phyloP scores from a whole-genome alignment of 2,113 vertebrate species.

The Sinocyclocheilus anophthalmus region DNA sequence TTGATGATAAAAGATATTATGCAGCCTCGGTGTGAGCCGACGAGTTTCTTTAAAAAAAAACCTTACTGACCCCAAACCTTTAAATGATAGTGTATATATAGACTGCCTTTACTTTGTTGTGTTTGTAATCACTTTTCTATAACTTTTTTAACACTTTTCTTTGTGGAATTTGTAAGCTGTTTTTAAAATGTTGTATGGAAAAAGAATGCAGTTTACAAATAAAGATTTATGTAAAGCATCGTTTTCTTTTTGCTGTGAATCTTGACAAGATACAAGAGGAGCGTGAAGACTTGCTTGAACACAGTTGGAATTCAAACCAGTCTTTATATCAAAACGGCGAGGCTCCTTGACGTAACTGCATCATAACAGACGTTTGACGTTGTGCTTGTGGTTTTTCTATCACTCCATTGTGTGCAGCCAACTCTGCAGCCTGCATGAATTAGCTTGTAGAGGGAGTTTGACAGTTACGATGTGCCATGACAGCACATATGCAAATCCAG shows the following conservation, averaged over 20 bases:
- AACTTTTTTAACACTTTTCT: neutral
- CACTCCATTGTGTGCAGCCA: conserved; percentile 23
- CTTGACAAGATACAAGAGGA: neutral
- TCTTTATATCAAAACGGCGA: conserved; percentile 6
- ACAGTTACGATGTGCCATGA: conserved; percentile 27
- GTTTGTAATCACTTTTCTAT: neutral
- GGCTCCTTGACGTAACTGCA: neutral
- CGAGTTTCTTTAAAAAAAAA: neutral
- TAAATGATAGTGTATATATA: neutral
- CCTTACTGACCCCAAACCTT: neutral
- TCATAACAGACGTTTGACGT: neutral
- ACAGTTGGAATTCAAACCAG: neutral
- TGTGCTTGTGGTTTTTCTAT: conserved; percentile 47
- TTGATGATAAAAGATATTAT: too few species aligned
- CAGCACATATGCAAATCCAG: conserved; percentile 52
- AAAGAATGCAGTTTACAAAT: neutral
- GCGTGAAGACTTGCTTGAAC: neutral
- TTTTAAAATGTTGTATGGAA: neutral
- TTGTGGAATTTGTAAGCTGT: neutral
- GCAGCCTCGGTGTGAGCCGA: too few species aligned
- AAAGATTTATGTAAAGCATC: neutral
- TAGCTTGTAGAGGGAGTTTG: conserved; percentile 4
- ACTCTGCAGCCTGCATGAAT: neutral
- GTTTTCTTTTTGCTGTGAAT: neutral
- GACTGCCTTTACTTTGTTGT: neutral